A percentile compares a stretch with the other conserved stretches of the same genome.
phyloP scores from a whole-genome alignment of 2,113 vertebrate genomes.

The Hippocampus zosterae region DNA sequence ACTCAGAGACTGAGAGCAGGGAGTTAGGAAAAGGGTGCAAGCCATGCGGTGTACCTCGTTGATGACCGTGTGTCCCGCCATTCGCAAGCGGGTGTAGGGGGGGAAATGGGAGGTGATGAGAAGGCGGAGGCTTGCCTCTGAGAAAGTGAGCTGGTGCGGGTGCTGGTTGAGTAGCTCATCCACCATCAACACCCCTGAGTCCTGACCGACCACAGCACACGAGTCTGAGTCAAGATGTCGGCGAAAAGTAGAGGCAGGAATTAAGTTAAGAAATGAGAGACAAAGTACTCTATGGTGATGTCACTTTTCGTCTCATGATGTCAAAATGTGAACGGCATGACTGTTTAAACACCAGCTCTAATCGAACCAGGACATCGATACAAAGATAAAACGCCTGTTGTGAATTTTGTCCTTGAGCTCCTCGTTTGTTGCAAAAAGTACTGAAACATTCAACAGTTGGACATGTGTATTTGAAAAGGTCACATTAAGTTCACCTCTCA shows the following conservation, averaged over 20 bases:
- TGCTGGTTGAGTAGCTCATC: conserved; percentile 69
- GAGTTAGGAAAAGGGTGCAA: conserved; percentile 13
- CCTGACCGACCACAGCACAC: conserved; percentile 56
- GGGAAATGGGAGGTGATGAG: conserved; percentile 68
- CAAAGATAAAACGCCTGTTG: no score
- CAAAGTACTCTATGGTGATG: no score
- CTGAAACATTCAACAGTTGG: no score
- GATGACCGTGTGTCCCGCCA: conserved; percentile 68
- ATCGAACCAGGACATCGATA: no score
- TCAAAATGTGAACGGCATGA: no score
- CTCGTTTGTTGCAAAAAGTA: no score
- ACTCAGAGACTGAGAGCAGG: conserved; percentile 17
- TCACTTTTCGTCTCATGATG: no score
- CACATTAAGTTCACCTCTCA: no score
- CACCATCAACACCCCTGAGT: conserved; percentile 69
- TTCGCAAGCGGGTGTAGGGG: conserved; percentile 59
- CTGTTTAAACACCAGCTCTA: no score
- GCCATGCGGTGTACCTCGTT: conserved; percentile 61
- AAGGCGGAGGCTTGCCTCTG: conserved; percentile 74
- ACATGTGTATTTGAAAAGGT: no score
- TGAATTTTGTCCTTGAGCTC: no score
- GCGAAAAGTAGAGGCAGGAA: neutral
- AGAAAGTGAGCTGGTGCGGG: conserved; percentile 71
- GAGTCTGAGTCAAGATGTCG: conserved; percentile 41
- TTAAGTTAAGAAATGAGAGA: neutral